A percentile compares a stretch with the other conserved stretches of the same genome.
phyloP scores from a whole-genome alignment of 2,797 vertebrate species.

The Lophotriccus pileatus region DNA sequence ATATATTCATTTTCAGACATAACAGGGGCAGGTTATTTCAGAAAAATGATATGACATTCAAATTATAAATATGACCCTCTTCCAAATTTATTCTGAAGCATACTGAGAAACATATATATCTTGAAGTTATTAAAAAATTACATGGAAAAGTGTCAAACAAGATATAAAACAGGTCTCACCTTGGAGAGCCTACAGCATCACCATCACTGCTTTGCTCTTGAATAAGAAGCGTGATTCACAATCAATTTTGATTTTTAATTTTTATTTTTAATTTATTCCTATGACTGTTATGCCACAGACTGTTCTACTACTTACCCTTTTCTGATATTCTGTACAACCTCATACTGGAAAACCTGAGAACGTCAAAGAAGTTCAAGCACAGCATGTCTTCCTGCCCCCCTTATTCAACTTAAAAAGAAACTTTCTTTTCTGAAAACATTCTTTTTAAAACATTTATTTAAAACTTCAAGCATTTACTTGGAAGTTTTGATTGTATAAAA shows the following conservation, averaged over 20 bases:
- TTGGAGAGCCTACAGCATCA: background rate
- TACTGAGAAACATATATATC: background rate
- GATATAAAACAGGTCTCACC: background rate
- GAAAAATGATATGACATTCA: background rate
- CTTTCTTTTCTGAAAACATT: background rate
- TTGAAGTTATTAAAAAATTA: background rate
- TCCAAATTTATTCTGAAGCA: background rate
- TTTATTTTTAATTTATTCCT: background rate
- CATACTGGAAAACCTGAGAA: background rate
- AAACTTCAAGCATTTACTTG: background rate
- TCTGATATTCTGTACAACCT: background rate
- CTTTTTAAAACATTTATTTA: background rate
- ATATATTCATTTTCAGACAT: background rate
- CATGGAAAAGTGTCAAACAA: background rate
- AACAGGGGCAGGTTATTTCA: background rate
- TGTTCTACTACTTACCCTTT: background rate
- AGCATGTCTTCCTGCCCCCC: accelerated
- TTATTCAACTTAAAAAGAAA: background rate
- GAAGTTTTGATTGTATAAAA: background rate
- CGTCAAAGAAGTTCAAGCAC: accelerated
- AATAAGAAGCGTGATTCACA: background rate
- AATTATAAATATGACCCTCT: background rate
- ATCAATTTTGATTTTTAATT: background rate
- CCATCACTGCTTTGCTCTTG: background rate
- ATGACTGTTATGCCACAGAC: background rate